Conservation (phyloP, 2,113 vertebrate genomes). For the Callipepla californica region DNA sequence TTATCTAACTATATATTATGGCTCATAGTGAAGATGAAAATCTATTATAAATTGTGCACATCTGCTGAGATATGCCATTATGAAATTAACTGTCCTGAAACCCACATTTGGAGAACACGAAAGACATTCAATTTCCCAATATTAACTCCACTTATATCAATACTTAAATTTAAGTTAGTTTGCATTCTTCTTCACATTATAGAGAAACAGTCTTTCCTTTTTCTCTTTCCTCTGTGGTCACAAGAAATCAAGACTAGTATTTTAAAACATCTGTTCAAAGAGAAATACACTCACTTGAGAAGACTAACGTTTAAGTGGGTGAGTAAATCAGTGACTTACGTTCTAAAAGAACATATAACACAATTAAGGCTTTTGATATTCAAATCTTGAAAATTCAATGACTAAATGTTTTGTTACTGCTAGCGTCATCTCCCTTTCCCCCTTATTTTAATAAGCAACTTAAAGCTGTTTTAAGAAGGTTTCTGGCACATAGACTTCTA, state of each 20-base stretch:
- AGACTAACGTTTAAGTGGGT: background rate
- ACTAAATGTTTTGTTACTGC: constrained; percentile 8
- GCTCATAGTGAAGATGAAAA: constrained; percentile 39
- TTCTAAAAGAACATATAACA: constrained; percentile 34
- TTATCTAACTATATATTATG: constrained; percentile 56
- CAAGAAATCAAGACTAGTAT: background rate
- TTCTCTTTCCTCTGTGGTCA: background rate
- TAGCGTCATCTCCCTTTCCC: background rate
- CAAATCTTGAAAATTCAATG: constrained; percentile 11
- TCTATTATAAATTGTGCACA: constrained; percentile 35
- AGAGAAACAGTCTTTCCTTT: background rate
- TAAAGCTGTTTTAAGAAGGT: background rate
- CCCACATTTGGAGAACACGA: constrained; percentile 7
- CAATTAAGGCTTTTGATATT: constrained; percentile 28
- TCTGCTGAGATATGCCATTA: constrained; percentile 64
- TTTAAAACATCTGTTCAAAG: background rate
- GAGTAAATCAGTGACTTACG: constrained; percentile 45
- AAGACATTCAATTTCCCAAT: constrained; percentile 55
- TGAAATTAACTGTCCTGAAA: constrained; percentile 70
- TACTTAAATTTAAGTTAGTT: constrained; percentile 17
- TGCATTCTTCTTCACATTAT: background rate
- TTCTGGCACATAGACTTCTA: background rate
- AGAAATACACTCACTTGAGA: background rate
- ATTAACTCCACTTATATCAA: constrained; percentile 44
- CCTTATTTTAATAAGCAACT: background rate